These are phyloP conservation scores for Oconnorella tubifera DNA, from an alignment of 2,888 invertebrate genomes.

Conservation along the genomic window DNA sequence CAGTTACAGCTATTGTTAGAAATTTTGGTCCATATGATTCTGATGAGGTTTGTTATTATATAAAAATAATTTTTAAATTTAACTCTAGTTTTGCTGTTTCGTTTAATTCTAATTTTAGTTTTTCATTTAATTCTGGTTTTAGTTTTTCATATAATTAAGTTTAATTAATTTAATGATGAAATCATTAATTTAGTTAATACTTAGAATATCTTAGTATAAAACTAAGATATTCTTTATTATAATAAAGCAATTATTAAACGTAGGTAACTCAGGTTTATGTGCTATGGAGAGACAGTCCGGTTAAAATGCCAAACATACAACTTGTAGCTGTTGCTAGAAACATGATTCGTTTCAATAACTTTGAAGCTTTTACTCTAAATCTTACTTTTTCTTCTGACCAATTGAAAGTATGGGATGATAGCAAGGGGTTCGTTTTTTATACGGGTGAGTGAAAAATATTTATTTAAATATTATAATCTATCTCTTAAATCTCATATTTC, in stretches of 20 bases:
- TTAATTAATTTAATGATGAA: too few species aligned
- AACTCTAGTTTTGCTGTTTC: too few species aligned
- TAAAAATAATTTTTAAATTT: too few species aligned
- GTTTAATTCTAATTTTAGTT: too few species aligned
- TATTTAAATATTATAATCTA: too few species aligned
- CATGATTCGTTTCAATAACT: conserved; percentile 1
- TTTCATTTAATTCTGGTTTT: too few species aligned
- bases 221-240: too few species aligned
- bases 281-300: conserved; percentile 40
- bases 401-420: conserved; percentile 43
- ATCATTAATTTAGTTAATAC: too few species aligned
- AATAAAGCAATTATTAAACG: too few species aligned
- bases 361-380: conserved; percentile 23
- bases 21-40: conserved; percentile 42
- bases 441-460: conserved; percentile 39
- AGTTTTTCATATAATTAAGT: too few species aligned
- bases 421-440: conserved; percentile 38
- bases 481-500: too few species aligned
- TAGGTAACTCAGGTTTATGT: conserved; percentile 48
- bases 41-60: conserved; percentile 41
- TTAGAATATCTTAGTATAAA: too few species aligned
- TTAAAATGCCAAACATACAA: conserved; percentile 39
- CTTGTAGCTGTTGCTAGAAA: conserved; percentile 40
- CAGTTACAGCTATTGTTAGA: conserved; percentile 33
- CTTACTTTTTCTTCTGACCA: conserved; percentile 36